Evolutionary conservation across 1,140 invertebrate species (phyloP), one percentile per base, ranked within the genome.

Genomic region (Bombus balteatus): DNA sequence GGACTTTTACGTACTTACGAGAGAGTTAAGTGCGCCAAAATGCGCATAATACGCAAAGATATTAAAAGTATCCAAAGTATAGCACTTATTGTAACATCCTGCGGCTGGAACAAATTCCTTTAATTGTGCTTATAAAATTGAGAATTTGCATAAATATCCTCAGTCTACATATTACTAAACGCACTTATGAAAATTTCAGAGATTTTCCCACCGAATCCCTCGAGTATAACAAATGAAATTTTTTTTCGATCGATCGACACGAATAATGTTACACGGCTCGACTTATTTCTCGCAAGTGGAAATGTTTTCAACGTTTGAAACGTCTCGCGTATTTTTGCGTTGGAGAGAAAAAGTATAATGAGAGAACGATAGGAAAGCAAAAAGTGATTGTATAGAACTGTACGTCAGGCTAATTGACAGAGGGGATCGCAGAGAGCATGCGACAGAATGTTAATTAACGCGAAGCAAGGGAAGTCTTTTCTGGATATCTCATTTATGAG

Each of bases 381-480:
- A 47, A 10, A 75, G 41, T 25, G 73, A 75, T 75, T 28, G 47
- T 37, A 15, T 25, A 22, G 22, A 57, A 75, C 18, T 43, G 73
- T 75, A 74, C 47, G 74, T 75, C 32, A 47, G 4, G 10, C n/a
- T 57, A 75, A 75, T 75, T 75, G 47, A 75, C 32, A 57, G 73
- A 34, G 43, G 32, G 41, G 34, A 28, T 72, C 71, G 71, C 2
- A 18, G 71, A 73, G 34, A 75, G 22, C 47, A 75, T 34, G 47
- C 47, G 74, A 57, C 32, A 57, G 47, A 75, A 75, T 75, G 74
- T 75, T 75, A 75, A 75, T 75, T 75, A 75, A 75, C 47, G 10
- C 22, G 43, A 28, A n/a, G 10, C 47, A 37, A 9, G 32, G 5
- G 25, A 37, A 28, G 43, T 25, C 57, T 34, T 57, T 9, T 73